Conservation (phyloP, 2,797 vertebrate species). For the Phrynocephalus vlangalii region DNA sequence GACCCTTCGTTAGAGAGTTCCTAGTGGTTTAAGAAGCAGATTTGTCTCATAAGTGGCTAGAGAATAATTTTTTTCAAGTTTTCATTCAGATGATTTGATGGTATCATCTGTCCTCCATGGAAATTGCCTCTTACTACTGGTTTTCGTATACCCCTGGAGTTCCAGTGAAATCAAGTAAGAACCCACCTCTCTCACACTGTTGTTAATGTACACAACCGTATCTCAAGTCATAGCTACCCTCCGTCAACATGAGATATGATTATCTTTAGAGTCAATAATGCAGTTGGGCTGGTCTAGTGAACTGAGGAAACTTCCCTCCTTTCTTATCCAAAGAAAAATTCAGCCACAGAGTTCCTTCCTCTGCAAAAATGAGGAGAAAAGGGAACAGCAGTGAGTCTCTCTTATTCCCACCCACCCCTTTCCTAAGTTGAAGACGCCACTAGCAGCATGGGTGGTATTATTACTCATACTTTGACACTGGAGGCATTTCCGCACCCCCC, state of each 20-base stretch:
- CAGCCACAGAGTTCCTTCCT: rapidly evolving
- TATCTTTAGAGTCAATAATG: too few species aligned
- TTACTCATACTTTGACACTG: too few species aligned
- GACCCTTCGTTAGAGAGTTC: background rate
- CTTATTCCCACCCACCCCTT: too few species aligned
- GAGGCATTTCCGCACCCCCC: too few species aligned
- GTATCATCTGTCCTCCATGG: background rate
- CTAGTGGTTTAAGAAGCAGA: background rate
- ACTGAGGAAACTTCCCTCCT: background rate
- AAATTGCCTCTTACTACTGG: background rate
- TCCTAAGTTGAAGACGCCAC: too few species aligned
- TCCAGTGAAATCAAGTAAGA: background rate
- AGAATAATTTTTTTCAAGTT: background rate
- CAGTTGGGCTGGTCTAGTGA: too few species aligned
- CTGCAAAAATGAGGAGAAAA: too few species aligned
- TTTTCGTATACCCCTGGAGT: background rate
- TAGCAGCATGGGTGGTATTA: too few species aligned
- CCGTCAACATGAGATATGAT: background rate
- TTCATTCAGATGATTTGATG: background rate
- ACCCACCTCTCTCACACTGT: background rate
- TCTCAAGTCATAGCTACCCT: background rate
- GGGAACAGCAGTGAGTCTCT: too few species aligned
- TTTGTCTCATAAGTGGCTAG: too few species aligned
- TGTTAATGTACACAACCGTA: background rate
- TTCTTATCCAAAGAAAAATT: background rate